Evolutionary conservation across 23 tunicate genomes (phyloP).

Genomic region (Halocynthia aurantium): DNA sequence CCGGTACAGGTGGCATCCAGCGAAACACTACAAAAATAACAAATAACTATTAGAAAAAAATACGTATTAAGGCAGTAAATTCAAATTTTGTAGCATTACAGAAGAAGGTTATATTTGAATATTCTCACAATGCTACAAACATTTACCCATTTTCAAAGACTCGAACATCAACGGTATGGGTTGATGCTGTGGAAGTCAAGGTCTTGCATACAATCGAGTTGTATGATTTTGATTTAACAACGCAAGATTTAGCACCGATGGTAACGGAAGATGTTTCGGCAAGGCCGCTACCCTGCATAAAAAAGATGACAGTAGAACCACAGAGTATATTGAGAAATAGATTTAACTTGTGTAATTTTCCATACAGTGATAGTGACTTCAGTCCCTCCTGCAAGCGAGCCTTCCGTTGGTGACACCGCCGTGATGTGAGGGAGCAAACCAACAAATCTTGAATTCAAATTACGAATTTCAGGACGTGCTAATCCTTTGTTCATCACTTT

Average conservation of each 20-base stretch:
- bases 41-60: neutral
- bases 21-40: neutral
- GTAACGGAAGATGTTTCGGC: conserved; percentile 18
- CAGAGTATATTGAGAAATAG: neutral
- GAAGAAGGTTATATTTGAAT: too few relatives aligned
- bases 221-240: conserved; percentile 3
- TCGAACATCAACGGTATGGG: neutral
- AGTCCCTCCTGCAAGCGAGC: conserved; percentile 67
- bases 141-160: conserved; percentile 11
- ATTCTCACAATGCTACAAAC: too few relatives aligned
- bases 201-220: conserved; percentile 10
- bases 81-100: neutral
- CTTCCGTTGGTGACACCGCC: conserved; percentile 22
- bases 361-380: conserved; percentile 31
- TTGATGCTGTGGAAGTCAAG: neutral
- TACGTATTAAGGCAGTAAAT: neutral
- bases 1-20: neutral
- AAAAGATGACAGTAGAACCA: neutral
- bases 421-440: conserved; percentile 21
- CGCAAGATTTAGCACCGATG: conserved; percentile 17
- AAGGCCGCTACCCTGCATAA: conserved; percentile 20
- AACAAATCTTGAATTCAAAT: neutral
- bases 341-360: neutral
- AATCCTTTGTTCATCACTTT: conserved; percentile 8
- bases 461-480: neutral